A percentile compares a stretch with the other conserved stretches of the same genome.
These are phyloP conservation scores for Epinephelus cyanopodus DNA, from an alignment of 2,113 vertebrate genomes.

Conservation along the genomic window DNA sequence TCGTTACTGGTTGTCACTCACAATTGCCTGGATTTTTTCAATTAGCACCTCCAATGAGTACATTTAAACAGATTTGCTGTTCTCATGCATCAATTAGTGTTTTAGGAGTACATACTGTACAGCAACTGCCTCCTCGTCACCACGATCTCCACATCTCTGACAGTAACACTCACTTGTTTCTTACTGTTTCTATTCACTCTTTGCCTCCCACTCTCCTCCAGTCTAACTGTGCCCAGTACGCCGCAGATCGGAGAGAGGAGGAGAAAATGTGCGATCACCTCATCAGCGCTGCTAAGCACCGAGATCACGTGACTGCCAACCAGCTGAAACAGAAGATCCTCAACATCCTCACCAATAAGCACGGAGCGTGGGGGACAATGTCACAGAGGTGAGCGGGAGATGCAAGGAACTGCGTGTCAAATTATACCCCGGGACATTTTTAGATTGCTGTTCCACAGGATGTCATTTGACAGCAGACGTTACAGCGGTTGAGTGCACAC, in stretches of 20 bases:
- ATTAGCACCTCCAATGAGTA: background rate
- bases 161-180: background rate
- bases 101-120: background rate
- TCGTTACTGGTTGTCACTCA: background rate
- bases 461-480: slow-evolving; percentile 1
- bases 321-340: slow-evolving; percentile 99
- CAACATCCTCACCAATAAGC: slow-evolving; percentile 98
- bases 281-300: slow-evolving; percentile 98
- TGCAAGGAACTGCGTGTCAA: background rate
- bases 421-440: slow-evolving; percentile 9
- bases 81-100: background rate
- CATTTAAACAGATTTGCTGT: background rate
- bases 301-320: slow-evolving; percentile 98
- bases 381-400: slow-evolving; percentile 89
- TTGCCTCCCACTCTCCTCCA: slow-evolving; percentile 56
- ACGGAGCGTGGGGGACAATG: slow-evolving; percentile 97
- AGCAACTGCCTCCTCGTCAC: background rate
- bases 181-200: background rate
- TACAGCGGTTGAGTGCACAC: background rate
- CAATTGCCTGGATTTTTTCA: background rate
- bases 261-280: slow-evolving; percentile 99
- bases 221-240: slow-evolving; percentile 98
- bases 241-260: slow-evolving; percentile 95
- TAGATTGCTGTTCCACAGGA: background rate
- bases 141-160: background rate